Evolutionary conservation across 2,113 vertebrate genomes (phyloP).

Genomic region (Pagrus major): DNA sequence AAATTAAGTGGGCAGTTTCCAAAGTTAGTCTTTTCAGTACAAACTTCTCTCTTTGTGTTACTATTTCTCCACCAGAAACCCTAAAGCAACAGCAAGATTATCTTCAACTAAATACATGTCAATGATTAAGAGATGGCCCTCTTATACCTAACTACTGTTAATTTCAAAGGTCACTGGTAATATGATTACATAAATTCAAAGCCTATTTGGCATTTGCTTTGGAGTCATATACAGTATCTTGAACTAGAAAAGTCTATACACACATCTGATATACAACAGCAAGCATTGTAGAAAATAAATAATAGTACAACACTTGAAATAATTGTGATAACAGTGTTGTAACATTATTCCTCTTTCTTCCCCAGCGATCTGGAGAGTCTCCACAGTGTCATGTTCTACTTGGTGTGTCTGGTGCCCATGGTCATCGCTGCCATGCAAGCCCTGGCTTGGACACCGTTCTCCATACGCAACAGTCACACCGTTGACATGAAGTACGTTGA

Average conservation of each 20-base stretch:
- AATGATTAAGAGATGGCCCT: neutral
- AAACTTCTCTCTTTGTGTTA: neutral
- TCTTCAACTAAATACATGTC: neutral
- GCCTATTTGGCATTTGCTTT: neutral
- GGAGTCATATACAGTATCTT: neutral
- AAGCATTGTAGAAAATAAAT: neutral
- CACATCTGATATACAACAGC: neutral
- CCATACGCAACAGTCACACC: constrained; percentile 88
- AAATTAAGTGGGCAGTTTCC: neutral
- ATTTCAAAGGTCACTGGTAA: constrained; percentile 8
- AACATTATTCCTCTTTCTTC: constrained; percentile 21
- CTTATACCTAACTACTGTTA: neutral
- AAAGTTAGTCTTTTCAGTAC: neutral
- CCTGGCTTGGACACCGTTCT: constrained; percentile 89
- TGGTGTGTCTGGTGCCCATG: constrained; percentile 90
- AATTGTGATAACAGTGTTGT: neutral
- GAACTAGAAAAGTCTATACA: neutral
- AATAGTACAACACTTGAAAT: too few species aligned
- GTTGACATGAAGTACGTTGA: constrained; percentile 75
- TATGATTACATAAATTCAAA: constrained; percentile 7
- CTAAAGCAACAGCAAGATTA: neutral
- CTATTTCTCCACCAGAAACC: too few species aligned
- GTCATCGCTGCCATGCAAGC: constrained; percentile 85
- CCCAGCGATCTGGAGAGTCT: constrained; percentile 84
- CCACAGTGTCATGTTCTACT: constrained; percentile 88